Evolutionary conservation across 2,797 vertebrate species (phyloP).

Genomic region (Hyperoplus lanceolatus): DNA sequence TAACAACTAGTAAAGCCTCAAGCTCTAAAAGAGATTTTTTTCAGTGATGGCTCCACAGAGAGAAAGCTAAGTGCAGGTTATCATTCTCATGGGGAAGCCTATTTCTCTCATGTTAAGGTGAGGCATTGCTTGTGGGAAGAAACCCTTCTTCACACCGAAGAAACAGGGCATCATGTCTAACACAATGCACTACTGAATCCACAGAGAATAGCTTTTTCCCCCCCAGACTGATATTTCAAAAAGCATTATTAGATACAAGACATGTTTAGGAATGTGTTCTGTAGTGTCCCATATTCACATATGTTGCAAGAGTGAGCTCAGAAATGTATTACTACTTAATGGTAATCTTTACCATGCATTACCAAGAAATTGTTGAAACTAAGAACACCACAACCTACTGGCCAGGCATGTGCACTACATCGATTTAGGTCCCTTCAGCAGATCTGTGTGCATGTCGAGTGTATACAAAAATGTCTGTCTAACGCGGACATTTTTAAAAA

Average conservation of each 20-base stretch:
- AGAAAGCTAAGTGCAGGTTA: constrained; percentile 71
- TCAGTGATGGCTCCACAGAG: constrained; percentile 40
- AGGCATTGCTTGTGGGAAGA: constrained; percentile 49
- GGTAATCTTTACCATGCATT: neutral
- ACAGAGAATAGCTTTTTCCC: constrained; percentile 35
- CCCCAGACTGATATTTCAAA: constrained; percentile 32
- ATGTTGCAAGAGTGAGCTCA: neutral
- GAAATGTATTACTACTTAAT: too few relatives aligned
- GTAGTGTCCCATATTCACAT: neutral
- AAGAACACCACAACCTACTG: too few relatives aligned
- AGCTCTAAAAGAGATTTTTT: constrained; percentile 37
- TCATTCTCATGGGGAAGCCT: constrained; percentile 66
- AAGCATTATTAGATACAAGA: constrained; percentile 47
- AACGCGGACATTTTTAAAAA: too few relatives aligned
- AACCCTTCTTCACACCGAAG: constrained; percentile 33
- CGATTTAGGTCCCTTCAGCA: too few relatives aligned
- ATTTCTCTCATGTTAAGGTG: constrained; percentile 36
- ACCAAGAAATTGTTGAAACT: constrained; percentile 8
- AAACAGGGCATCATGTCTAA: constrained; percentile 52
- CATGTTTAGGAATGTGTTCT: neutral
- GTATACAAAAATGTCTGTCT: too few relatives aligned
- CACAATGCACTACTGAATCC: constrained; percentile 36
- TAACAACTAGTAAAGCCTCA: constrained; percentile 47
- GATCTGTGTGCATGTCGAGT: too few relatives aligned
- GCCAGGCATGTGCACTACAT: too few relatives aligned